A percentile compares a stretch with the other conserved stretches of the same genome.
These are phyloP conservation scores for Leucoma salicis DNA, from an alignment of 2,888 invertebrate species.

Conservation along the genomic window DNA sequence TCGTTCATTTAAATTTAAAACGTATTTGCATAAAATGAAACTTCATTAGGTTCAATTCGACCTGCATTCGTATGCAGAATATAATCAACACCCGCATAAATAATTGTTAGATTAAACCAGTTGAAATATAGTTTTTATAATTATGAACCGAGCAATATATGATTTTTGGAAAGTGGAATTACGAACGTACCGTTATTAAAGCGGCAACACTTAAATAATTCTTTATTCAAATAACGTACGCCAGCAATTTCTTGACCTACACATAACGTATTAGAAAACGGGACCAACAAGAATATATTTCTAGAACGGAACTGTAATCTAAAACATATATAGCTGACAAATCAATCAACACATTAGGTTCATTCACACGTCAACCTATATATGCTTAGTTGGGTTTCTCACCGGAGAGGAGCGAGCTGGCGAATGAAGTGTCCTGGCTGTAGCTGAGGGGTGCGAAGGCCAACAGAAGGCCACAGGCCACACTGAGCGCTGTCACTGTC, in stretches of 20 bases:
- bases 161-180: conserved; percentile 31
- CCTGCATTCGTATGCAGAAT: conserved; percentile 8
- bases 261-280: neutral
- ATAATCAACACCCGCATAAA: conserved; percentile 12
- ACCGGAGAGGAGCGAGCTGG: conserved; percentile 92
- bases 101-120: conserved; percentile 27
- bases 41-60: neutral
- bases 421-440: conserved; percentile 87
- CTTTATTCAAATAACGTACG: conserved; percentile 16
- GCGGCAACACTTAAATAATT: conserved; percentile 17
- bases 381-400: conserved; percentile 40
- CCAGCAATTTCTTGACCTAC: conserved; percentile 8
- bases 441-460: conserved; percentile 39
- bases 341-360: conserved; percentile 3
- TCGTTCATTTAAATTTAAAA: neutral
- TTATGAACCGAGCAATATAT: conserved; percentile 22
- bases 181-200: conserved; percentile 26
- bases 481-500: conserved; percentile 46
- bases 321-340: conserved; percentile 18
- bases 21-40: conserved; percentile 2
- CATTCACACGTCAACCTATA: conserved; percentile 14
- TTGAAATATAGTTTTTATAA: conserved; percentile 25
- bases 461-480: conserved; percentile 43
- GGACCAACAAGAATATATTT: conserved; percentile 17
- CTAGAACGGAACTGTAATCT: conserved; percentile 15